Conservation (phyloP, 1,140 invertebrate species). For the Episyrphus balteatus region DNA sequence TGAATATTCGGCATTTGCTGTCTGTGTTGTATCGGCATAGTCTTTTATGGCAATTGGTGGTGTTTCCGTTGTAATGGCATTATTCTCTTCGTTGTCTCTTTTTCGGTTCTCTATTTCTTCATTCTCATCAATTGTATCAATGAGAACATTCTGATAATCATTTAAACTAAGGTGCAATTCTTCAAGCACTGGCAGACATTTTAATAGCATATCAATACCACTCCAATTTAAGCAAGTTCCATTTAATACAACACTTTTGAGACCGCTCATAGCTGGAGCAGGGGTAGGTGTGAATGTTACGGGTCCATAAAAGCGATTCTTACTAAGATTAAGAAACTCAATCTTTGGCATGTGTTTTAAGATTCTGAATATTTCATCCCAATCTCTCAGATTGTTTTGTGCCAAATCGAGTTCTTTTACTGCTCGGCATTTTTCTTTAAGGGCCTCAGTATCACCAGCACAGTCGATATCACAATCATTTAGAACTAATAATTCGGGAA, state of each 20-base stretch:
- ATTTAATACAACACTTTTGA: slow-evolving; percentile 73
- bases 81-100: slow-evolving; percentile 7
- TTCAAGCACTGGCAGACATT: slow-evolving; percentile 63
- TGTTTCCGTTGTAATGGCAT: background rate
- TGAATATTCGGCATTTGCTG: background rate
- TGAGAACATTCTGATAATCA: slow-evolving; percentile 60
- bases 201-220: slow-evolving; percentile 63
- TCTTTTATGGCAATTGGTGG: background rate
- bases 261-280: slow-evolving; percentile 44
- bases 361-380: slow-evolving; percentile 78
- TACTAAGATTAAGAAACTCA: slow-evolving; percentile 82
- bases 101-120: slow-evolving; percentile 6
- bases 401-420: slow-evolving; percentile 84
- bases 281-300: slow-evolving; percentile 31
- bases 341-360: slow-evolving; percentile 74
- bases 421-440: slow-evolving; percentile 69
- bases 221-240: slow-evolving; percentile 75
- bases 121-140: slow-evolving; percentile 35
- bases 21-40: background rate
- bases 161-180: slow-evolving; percentile 85
- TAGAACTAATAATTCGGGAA: slow-evolving; percentile 75
- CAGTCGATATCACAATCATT: slow-evolving; percentile 80
- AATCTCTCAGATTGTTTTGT: slow-evolving; percentile 75
- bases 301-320: slow-evolving; percentile 65
- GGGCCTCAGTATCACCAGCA: slow-evolving; percentile 65